Evolutionary conservation across 2,113 vertebrate species (phyloP).

Genomic region (Lepus timidus): DNA sequence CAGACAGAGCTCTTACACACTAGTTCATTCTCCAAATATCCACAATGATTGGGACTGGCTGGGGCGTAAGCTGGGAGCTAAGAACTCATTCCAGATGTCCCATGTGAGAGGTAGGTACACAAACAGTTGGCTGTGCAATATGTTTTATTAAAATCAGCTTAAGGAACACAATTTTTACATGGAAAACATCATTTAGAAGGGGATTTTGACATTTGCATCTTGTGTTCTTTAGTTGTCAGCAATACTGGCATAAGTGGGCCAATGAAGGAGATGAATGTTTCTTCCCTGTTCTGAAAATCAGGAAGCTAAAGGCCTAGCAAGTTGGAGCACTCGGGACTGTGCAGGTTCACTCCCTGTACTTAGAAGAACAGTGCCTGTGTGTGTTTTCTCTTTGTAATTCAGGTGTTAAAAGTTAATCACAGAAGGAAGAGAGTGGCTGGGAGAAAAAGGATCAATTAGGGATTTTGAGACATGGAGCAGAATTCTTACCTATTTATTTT

Average conservation of each 20-base stretch:
- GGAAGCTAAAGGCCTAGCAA: neutral
- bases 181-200: constrained; percentile 16
- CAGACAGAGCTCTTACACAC: too few species aligned
- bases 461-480: constrained; percentile 33
- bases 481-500: constrained; percentile 69
- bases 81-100: too few species aligned
- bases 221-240: neutral
- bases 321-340: neutral
- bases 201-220: neutral
- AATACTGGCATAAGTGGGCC: neutral
- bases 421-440: neutral
- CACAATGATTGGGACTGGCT: too few species aligned
- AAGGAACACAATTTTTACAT: neutral
- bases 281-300: neutral
- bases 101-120: too few species aligned
- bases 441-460: constrained; percentile 20
- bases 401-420: constrained; percentile 40
- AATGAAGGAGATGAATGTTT: neutral
- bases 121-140: neutral
- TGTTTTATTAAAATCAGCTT: neutral
- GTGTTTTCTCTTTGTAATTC: constrained; percentile 4
- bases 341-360: neutral
- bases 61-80: too few species aligned
- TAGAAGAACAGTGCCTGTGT: neutral
- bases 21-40: too few species aligned